Percentiles rank a stretch among this genome's conserved stretches.
Conservation (phyloP, 2,797 vertebrate species). For the Sebastes diaconus region DNA sequence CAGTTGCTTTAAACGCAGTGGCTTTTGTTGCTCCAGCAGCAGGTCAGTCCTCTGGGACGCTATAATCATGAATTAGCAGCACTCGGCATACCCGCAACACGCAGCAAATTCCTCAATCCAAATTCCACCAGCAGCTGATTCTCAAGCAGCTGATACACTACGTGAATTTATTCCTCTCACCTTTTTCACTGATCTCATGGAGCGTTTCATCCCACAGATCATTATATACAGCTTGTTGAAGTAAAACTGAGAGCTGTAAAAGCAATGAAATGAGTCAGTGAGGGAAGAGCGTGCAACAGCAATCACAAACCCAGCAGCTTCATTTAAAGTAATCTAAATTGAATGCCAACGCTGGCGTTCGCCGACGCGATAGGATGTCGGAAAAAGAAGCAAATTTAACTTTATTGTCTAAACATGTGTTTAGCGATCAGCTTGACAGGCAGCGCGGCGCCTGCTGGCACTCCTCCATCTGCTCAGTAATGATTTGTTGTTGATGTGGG, state of each 20-base stretch:
- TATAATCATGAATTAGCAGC: slow-evolving; percentile 26
- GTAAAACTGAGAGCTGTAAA: slow-evolving; percentile 10
- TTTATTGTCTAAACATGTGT: slow-evolving; percentile 59
- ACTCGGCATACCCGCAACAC: slow-evolving; percentile 41
- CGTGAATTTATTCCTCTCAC: background rate
- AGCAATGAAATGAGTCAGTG: slow-evolving; percentile 31
- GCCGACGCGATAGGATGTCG: background rate
- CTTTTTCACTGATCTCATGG: slow-evolving; percentile 17
- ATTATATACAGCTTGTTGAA: slow-evolving; percentile 22
- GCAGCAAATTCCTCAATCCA: slow-evolving; percentile 24
- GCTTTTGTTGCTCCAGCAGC: slow-evolving; percentile 38
- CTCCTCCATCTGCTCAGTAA: slow-evolving; percentile 67
- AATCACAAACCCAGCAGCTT: slow-evolving; percentile 39
- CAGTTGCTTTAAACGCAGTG: slow-evolving; percentile 9
- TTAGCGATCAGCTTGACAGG: slow-evolving; percentile 60
- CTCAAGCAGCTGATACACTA: slow-evolving; percentile 3
- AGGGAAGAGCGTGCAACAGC: slow-evolving; percentile 7
- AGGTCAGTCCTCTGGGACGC: slow-evolving; percentile 9
- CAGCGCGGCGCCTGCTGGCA: slow-evolving; percentile 50
- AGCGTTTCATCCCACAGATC: slow-evolving; percentile 3
- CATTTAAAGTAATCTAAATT: slow-evolving; percentile 23
- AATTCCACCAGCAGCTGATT: slow-evolving; percentile 9
- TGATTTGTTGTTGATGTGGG: slow-evolving; percentile 53
- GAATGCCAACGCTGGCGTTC: slow-evolving; percentile 24
- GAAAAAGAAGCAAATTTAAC: slow-evolving; percentile 58